Evolutionary conservation across 2,113 vertebrate species (phyloP).

Genomic region (Bolborhynchus lineola): DNA sequence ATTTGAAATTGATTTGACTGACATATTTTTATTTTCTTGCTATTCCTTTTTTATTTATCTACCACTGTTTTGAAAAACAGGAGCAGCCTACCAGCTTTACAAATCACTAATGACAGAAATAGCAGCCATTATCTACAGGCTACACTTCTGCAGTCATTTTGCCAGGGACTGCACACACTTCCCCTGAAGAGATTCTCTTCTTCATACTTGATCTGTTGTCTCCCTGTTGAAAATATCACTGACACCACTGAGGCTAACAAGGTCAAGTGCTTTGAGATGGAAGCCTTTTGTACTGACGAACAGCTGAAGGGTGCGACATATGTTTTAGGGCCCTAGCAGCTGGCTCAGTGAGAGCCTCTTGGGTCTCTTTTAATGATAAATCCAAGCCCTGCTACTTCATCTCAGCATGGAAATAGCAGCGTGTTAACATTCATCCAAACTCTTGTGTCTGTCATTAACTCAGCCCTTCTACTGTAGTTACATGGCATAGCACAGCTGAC

Average conservation of each 20-base stretch:
- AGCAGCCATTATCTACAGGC: neutral
- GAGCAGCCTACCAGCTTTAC: neutral
- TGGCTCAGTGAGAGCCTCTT: slow-evolving; percentile 67
- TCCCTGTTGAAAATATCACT: slow-evolving; percentile 61
- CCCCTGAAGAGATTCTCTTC: slow-evolving; percentile 38
- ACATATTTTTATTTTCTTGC: neutral
- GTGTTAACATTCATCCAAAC: slow-evolving; percentile 64
- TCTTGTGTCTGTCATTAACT: slow-evolving; percentile 61
- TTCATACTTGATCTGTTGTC: slow-evolving; percentile 53
- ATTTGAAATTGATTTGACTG: neutral
- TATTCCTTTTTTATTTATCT: neutral
- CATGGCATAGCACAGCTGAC: slow-evolving; percentile 43
- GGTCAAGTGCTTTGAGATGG: slow-evolving; percentile 69
- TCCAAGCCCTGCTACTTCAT: slow-evolving; percentile 62
- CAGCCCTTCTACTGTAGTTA: slow-evolving; percentile 56
- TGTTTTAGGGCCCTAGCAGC: slow-evolving; percentile 69
- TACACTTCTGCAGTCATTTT: neutral
- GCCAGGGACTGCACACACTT: neutral
- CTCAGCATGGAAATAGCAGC: slow-evolving; percentile 64
- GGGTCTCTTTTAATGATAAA: slow-evolving; percentile 69
- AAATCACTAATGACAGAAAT: neutral
- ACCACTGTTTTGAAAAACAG: neutral
- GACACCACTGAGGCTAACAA: slow-evolving; percentile 70
- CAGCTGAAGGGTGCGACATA: slow-evolving; percentile 71
- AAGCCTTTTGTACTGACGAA: slow-evolving; percentile 66